phyloP scores from a whole-genome alignment of 2,797 vertebrate species.

The Etheostoma perlongum region DNA sequence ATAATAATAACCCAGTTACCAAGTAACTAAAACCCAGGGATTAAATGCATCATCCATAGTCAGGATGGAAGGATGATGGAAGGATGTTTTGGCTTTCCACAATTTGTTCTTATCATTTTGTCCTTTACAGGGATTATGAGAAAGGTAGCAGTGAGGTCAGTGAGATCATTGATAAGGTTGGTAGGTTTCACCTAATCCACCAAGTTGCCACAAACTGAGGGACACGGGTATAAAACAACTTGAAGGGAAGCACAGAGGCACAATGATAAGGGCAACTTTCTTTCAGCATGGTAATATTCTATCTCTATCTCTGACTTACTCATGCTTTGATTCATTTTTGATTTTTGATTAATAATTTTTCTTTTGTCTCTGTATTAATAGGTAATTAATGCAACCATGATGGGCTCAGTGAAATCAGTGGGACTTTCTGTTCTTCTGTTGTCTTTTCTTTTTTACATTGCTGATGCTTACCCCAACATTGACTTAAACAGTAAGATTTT shows the following conservation, averaged over 20 bases:
- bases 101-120: constrained; percentile 63
- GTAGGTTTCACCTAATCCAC: constrained; percentile 70
- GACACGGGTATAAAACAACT: constrained; percentile 76
- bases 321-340: constrained; percentile 15
- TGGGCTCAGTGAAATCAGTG: constrained; percentile 87
- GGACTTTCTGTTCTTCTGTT: constrained; percentile 86
- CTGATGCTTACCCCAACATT: constrained; percentile 89
- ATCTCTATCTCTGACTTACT: neutral
- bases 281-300: constrained; percentile 63
- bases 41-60: constrained; percentile 68
- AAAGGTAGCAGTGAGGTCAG: constrained; percentile 61
- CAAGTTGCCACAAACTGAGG: constrained; percentile 46
- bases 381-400: constrained; percentile 75
- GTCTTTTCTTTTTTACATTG: constrained; percentile 87
- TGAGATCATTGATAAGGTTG: constrained; percentile 79
- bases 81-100: constrained; percentile 71
- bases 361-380: constrained; percentile 49
- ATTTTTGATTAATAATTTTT: constrained; percentile 22
- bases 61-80: constrained; percentile 56
- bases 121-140: constrained; percentile 74
- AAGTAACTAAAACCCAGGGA: constrained; percentile 71
- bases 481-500: constrained; percentile 86
- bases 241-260: constrained; percentile 29
- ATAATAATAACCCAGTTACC: constrained; percentile 67
- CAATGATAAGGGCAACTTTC: constrained; percentile 53